Evolutionary conservation across 2,113 vertebrate species (phyloP).

Genomic region (Butastur rufipennis): DNA sequence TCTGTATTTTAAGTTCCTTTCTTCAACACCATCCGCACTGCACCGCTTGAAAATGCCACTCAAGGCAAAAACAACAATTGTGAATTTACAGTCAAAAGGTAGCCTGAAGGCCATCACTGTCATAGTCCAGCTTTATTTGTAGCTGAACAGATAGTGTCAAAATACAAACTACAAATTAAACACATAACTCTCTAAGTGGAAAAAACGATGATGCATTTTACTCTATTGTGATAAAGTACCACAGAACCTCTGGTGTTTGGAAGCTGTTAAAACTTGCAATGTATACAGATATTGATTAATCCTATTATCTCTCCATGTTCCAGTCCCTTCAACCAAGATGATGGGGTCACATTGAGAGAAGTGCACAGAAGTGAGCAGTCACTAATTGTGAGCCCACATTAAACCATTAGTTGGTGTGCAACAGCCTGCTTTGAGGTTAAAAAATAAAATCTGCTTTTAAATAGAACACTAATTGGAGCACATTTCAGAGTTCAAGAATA

Average conservation of each 20-base stretch:
- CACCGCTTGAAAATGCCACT: not conserved
- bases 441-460: not conserved
- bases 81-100: not conserved
- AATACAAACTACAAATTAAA: slow-evolving; percentile 6
- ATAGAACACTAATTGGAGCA: not conserved
- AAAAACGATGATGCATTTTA: not conserved
- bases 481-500: not conserved
- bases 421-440: not conserved
- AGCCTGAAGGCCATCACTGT: not conserved
- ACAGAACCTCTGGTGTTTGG: not conserved
- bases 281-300: not conserved
- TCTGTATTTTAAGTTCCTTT: not conserved
- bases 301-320: not conserved
- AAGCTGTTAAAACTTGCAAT: not conserved
- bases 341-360: not conserved
- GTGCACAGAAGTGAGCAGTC: not conserved
- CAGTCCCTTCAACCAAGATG: not conserved
- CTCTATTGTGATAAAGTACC: not conserved
- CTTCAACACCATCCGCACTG: not conserved
- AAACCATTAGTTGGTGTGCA: not conserved
- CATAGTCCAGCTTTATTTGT: not conserved
- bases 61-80: not conserved
- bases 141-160: not conserved
- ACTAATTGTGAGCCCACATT: not conserved
- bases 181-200: not conserved